These are phyloP conservation scores for Piezodorus guildinii DNA, from an alignment of 1,140 invertebrate genomes.

Conservation along the genomic window DNA sequence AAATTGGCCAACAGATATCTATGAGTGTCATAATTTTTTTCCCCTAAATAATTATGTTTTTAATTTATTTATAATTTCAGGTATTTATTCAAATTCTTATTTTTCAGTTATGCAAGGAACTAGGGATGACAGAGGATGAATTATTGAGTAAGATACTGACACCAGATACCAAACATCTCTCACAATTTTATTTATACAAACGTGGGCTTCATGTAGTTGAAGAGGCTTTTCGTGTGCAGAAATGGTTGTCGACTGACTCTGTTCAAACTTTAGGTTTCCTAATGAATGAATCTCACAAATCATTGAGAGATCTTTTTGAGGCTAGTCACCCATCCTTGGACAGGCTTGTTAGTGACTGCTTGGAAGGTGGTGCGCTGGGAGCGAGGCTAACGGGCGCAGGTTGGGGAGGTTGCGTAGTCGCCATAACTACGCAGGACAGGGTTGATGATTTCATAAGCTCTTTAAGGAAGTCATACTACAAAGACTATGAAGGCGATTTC, in stretches of 20 bases:
- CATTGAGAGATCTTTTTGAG: slow-evolving; percentile 76
- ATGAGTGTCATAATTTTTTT: too few relatives aligned
- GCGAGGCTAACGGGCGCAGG: slow-evolving; percentile 88
- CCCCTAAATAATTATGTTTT: too few relatives aligned
- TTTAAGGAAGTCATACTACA: slow-evolving; percentile 58
- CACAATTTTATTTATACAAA: slow-evolving; percentile 67
- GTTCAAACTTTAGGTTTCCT: slow-evolving; percentile 51
- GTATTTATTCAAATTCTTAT: too few relatives aligned
- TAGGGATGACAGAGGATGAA: slow-evolving; percentile 51
- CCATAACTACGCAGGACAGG: slow-evolving; percentile 56
- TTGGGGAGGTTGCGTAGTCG: slow-evolving; percentile 94
- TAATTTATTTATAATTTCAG: too few relatives aligned
- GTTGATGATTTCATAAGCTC: slow-evolving; percentile 55
- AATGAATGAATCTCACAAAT: slow-evolving; percentile 82
- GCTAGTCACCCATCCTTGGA: slow-evolving; percentile 89
- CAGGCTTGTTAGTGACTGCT: slow-evolving; percentile 64
- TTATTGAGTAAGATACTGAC: slow-evolving; percentile 55
- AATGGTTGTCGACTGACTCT: slow-evolving; percentile 45
- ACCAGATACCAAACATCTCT: slow-evolving; percentile 51
- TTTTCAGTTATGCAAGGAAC: slow-evolving; percentile 41
- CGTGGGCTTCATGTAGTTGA: slow-evolving; percentile 80
- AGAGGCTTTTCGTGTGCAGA: slow-evolving; percentile 37
- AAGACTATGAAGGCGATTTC: slow-evolving; percentile 37
- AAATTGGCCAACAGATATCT: too few relatives aligned
- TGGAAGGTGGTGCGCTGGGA: slow-evolving; percentile 57